Evolutionary conservation across 2,797 vertebrate genomes (phyloP).

Genomic region (Lepidocolaptes lacrymiger): DNA sequence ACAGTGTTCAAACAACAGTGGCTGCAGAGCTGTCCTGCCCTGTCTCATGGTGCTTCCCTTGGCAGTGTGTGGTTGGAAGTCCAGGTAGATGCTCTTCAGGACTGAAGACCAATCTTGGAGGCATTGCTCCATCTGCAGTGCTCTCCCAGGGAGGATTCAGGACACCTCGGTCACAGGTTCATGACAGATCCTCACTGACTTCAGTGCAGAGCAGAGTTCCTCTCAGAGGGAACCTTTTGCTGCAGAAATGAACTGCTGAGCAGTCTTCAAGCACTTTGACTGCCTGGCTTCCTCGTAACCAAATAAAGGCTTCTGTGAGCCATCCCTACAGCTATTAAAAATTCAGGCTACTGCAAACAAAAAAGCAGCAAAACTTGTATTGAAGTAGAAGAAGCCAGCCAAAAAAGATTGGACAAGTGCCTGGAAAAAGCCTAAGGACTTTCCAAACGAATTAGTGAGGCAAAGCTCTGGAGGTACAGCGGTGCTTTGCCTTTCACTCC

Average conservation of each 20-base stretch:
- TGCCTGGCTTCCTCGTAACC: neutral
- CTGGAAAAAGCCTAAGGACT: slow-evolving; percentile 29
- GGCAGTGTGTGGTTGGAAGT: accelerated
- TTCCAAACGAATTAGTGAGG: slow-evolving; percentile 5
- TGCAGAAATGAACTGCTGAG: neutral
- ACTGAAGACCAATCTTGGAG: neutral
- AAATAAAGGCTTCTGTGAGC: slow-evolving; percentile 33
- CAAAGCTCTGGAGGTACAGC: neutral
- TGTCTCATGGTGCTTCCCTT: neutral
- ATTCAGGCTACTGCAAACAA: slow-evolving; percentile 46
- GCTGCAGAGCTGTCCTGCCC: neutral
- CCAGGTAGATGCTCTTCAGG: neutral
- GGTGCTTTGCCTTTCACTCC: neutral
- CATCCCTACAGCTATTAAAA: slow-evolving; percentile 2
- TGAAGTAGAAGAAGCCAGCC: slow-evolving; percentile 13
- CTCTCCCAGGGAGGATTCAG: accelerated
- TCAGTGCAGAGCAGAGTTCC: neutral
- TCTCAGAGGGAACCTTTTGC: neutral
- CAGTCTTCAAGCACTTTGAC: neutral
- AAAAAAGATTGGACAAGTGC: slow-evolving; percentile 25
- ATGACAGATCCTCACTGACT: neutral
- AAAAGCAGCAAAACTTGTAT: slow-evolving; percentile 31
- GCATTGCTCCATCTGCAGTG: neutral
- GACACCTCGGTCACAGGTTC: neutral
- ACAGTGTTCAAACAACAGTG: neutral